A percentile compares a stretch with the other conserved stretches of the same genome.
Evolutionary conservation across 2,113 vertebrate species (phyloP).

Genomic region (Chloropsis hardwickii): DNA sequence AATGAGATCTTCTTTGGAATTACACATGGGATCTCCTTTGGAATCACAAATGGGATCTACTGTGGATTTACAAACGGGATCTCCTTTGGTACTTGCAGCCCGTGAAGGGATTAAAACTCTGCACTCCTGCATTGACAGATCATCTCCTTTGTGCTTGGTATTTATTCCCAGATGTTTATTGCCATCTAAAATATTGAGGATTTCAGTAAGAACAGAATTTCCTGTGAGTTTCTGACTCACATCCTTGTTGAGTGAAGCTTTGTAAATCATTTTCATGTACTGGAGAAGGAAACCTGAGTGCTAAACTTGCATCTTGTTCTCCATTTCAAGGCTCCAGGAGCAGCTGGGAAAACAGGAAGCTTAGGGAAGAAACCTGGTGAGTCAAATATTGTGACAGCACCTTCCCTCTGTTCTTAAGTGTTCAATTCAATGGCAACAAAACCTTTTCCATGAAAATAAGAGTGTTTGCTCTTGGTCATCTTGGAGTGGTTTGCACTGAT

Average conservation of each 20-base stretch:
- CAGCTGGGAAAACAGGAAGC: slow-evolving; percentile 93
- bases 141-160: not conserved
- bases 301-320: slow-evolving; percentile 42
- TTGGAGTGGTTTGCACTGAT: not conserved
- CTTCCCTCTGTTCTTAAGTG: slow-evolving; percentile 17
- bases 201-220: not conserved
- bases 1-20: not conserved
- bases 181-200: not conserved
- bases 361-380: slow-evolving; percentile 98
- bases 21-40: too few species aligned
- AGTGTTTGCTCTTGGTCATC: not conserved
- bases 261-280: not conserved
- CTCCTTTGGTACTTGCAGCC: not conserved
- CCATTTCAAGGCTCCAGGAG: slow-evolving; percentile 84
- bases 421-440: not conserved
- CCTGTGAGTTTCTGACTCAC: not conserved
- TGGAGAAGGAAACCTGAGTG: not conserved
- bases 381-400: slow-evolving; percentile 37
- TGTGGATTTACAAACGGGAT: not conserved
- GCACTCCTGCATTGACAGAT: not conserved
- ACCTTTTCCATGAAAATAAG: not conserved
- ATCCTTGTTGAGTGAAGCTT: not conserved
- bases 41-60: fast-evolving
- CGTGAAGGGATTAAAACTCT: not conserved
- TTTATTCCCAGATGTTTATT: not conserved